Conservation (phyloP, 2,888 invertebrate genomes). For the Dromius quadrimaculatus region DNA sequence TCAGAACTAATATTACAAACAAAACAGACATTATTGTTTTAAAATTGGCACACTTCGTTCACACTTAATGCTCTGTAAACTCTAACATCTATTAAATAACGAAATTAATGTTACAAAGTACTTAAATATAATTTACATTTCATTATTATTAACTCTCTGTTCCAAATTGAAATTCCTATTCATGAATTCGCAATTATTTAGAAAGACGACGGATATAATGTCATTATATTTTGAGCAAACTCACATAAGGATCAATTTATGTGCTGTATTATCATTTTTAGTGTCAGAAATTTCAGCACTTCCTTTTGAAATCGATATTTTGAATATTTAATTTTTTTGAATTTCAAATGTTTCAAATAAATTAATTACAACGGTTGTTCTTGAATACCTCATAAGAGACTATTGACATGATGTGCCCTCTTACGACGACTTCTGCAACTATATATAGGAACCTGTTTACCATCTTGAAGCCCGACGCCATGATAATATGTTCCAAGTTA, state of each 20-base stretch:
- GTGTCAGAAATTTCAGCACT: no score
- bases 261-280: no score
- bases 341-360: background rate
- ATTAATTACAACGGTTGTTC: no score
- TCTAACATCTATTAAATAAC: conserved; percentile 41
- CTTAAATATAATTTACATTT: conserved; percentile 12
- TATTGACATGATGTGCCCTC: conserved; percentile 6
- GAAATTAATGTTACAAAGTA: conserved; percentile 19
- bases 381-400: no score
- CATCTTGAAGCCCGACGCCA: conserved; percentile 7
- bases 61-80: conserved; percentile 35
- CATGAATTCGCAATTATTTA: no score
- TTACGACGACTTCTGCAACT: background rate
- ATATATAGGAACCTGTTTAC: conserved; percentile 8
- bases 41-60: conserved; percentile 49
- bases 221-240: no score
- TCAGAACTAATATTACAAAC: conserved; percentile 49
- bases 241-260: no score
- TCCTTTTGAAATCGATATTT: no score
- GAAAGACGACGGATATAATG: no score
- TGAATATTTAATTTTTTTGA: no score
- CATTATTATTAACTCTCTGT: conserved; percentile 8
- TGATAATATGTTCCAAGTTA: background rate
- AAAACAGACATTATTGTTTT: conserved; percentile 50
- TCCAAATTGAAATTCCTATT: conserved; percentile 25